Percentiles rank a stretch among this genome's conserved stretches.
Evolutionary conservation across 2,113 vertebrate species (phyloP).

Genomic region (Proteles cristata): DNA sequence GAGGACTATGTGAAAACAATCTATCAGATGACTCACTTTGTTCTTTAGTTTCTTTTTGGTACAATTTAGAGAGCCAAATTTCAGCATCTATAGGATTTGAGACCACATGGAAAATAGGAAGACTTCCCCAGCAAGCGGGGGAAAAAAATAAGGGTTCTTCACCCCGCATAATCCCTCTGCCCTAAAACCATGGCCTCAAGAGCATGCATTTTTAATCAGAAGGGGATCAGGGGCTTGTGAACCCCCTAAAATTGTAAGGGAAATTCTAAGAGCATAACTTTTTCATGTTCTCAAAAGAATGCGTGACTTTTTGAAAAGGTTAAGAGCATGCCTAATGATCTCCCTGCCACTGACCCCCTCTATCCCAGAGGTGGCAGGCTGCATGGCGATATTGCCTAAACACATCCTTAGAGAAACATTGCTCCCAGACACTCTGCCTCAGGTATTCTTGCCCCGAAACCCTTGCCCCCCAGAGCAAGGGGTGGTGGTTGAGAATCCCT

Average conservation of each 20-base stretch:
- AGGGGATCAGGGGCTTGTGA: background rate
- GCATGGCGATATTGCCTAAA: background rate
- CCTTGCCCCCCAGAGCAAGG: slow-evolving; percentile 23
- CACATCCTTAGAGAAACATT: background rate
- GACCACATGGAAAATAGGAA: background rate
- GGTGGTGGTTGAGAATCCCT: slow-evolving; percentile 51
- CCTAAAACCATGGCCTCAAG: background rate
- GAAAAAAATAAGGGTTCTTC: background rate
- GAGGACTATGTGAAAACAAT: background rate
- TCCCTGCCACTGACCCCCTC: background rate
- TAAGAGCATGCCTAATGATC: background rate
- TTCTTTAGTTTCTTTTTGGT: background rate
- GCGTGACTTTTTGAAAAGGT: slow-evolving; percentile 9
- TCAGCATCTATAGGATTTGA: background rate
- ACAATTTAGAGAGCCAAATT: background rate
- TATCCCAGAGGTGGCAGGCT: background rate
- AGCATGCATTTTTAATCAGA: slow-evolving; percentile 1
- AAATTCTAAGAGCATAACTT: background rate
- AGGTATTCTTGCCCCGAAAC: slow-evolving; percentile 20
- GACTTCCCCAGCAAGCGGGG: background rate
- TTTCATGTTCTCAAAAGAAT: slow-evolving; percentile 38
- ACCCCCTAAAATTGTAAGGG: slow-evolving; percentile 13
- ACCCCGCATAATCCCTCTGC: background rate
- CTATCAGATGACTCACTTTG: background rate
- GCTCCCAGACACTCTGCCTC: background rate